A percentile compares a stretch with the other conserved stretches of the same genome.
Conservation (phyloP, 2,113 vertebrate genomes). For the Ailuropoda melanoleuca region DNA sequence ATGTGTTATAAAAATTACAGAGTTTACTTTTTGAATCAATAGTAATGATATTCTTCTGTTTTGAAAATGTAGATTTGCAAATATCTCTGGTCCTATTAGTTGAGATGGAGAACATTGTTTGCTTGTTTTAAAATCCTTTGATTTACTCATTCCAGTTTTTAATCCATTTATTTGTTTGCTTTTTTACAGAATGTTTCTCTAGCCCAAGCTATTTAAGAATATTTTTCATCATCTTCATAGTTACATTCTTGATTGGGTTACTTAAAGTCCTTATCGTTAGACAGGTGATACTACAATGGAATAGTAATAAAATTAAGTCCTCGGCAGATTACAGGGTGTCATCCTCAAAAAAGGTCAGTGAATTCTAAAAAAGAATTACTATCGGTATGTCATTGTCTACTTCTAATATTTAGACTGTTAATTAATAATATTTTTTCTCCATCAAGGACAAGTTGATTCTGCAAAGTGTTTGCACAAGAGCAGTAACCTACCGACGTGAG, state of each 20-base stretch:
- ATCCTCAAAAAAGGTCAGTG: slow-evolving; percentile 90
- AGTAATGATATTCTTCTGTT: not conserved
- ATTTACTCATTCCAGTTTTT: not conserved
- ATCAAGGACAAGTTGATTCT: slow-evolving; percentile 89
- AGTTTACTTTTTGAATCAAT: not conserved
- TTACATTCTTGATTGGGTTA: slow-evolving; percentile 94
- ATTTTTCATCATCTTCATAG: slow-evolving; percentile 94
- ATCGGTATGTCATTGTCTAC: not conserved
- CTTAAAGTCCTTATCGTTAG: slow-evolving; percentile 92
- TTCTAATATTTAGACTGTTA: slow-evolving; percentile 49
- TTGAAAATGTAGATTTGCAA: not conserved
- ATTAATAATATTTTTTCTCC: slow-evolving; percentile 81
- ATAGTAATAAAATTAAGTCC: slow-evolving; percentile 83
- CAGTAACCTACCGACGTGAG: slow-evolving; percentile 94
- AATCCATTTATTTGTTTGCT: slow-evolving; percentile 72
- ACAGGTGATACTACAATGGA: slow-evolving; percentile 89
- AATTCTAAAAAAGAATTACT: slow-evolving; percentile 57
- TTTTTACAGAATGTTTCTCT: slow-evolving; percentile 90
- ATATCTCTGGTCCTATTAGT: not conserved
- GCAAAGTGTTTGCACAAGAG: slow-evolving; percentile 93
- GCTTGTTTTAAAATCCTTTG: slow-evolving; percentile 27
- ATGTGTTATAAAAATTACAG: not conserved
- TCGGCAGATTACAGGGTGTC: slow-evolving; percentile 85
- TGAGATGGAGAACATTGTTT: not conserved
- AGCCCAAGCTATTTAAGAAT: slow-evolving; percentile 89